A percentile compares a stretch with the other conserved stretches of the same genome.
phyloP scores from a whole-genome alignment of 1,140 invertebrate species.

The Bacillus rossius region DNA sequence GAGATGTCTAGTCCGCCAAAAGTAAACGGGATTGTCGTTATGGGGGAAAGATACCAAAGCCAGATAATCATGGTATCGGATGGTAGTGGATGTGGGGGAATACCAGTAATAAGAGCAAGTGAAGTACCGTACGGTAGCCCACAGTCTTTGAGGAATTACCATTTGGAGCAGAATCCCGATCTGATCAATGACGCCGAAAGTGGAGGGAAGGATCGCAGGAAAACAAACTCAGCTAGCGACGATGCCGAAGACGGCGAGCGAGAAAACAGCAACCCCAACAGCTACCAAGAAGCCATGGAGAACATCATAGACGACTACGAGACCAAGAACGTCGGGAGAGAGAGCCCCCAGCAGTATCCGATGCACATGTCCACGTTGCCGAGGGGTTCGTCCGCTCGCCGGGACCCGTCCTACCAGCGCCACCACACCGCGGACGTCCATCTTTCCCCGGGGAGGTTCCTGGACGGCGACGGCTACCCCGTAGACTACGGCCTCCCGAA shows the following conservation, averaged over 20 bases:
- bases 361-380: constrained; percentile 42
- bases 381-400: constrained; percentile 26
- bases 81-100: neutral
- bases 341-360: constrained; percentile 7
- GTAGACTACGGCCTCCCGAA: constrained; percentile 74
- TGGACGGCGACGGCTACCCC: constrained; percentile 70
- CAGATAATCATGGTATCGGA: constrained; percentile 29
- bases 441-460: constrained; percentile 57
- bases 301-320: constrained; percentile 22
- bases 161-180: constrained; percentile 64
- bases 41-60: constrained; percentile 36
- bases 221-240: constrained; percentile 7
- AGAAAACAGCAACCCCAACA: constrained; percentile 20
- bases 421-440: constrained; percentile 60
- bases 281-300: constrained; percentile 27
- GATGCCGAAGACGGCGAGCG: constrained; percentile 10
- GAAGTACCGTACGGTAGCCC: constrained; percentile 27
- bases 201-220: constrained; percentile 53
- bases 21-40: constrained; percentile 26
- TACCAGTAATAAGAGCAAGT: constrained; percentile 14
- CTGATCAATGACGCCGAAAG: constrained; percentile 68
- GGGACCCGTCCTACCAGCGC: constrained; percentile 42
- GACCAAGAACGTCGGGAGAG: neutral
- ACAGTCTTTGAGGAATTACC: constrained; percentile 45
- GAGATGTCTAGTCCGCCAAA: constrained; percentile 23